A percentile compares a stretch with the other conserved stretches of the same genome.
phyloP scores from a whole-genome alignment of 2,888 invertebrate genomes.

The Troides oblongomaculatus region DNA sequence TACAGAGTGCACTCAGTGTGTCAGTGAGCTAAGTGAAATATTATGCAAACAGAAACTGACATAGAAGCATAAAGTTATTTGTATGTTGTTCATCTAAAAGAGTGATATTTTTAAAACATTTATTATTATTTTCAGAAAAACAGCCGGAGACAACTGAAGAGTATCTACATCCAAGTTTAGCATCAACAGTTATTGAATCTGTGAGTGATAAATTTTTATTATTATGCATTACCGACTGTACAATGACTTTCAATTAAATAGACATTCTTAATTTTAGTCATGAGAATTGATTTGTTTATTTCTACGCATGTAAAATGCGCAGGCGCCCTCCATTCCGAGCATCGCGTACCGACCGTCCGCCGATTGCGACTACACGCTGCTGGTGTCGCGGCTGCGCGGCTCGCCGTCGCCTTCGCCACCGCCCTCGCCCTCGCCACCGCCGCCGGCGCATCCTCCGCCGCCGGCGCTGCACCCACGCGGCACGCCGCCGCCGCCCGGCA shows the following conservation, averaged over 20 bases:
- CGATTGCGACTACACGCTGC: conserved; percentile 92
- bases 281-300: too few species aligned
- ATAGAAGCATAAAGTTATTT: not conserved
- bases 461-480: conserved; percentile 52
- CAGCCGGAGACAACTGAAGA: conserved; percentile 79
- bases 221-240: not conserved
- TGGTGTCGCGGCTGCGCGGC: conserved; percentile 92
- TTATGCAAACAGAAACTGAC: too few species aligned
- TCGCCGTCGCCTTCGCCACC: conserved; percentile 56
- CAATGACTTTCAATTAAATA: too few species aligned
- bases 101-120: not conserved
- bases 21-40: too few species aligned
- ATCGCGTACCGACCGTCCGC: conserved; percentile 90
- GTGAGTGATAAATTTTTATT: conserved; percentile 70
- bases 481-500: conserved; percentile 54
- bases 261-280: too few species aligned
- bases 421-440: conserved; percentile 55
- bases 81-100: not conserved
- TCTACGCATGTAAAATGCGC: conserved; percentile 18
- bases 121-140: conserved; percentile 61
- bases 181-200: conserved; percentile 81
- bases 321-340: conserved; percentile 80
- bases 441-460: conserved; percentile 56
- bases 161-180: conserved; percentile 92
- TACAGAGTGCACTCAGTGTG: too few species aligned